Conservation (phyloP, 2,888 invertebrate genomes). For the Tribolium freemani region DNA sequence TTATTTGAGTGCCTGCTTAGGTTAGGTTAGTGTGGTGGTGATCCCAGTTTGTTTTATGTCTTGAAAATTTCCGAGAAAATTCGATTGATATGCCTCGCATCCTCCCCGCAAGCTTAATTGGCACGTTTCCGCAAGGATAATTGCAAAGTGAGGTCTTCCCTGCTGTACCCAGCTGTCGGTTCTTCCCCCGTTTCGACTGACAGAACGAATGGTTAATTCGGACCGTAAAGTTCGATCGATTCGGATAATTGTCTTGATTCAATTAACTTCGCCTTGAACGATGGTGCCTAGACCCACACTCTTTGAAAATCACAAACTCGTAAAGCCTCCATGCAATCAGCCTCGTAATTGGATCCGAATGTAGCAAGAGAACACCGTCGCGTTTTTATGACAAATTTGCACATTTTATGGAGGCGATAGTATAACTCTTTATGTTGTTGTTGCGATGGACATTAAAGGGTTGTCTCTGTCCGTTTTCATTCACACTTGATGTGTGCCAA, state of each 20-base stretch:
- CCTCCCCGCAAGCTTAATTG: background rate
- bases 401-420: slow-evolving; percentile 25
- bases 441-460: slow-evolving; percentile 9
- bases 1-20: slow-evolving; percentile 50
- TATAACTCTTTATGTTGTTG: background rate
- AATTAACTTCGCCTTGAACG: slow-evolving; percentile 44
- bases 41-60: background rate
- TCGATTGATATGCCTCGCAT: background rate
- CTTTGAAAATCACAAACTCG: slow-evolving; percentile 22
- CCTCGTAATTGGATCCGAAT: slow-evolving; percentile 36
- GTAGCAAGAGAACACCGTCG: slow-evolving; percentile 16
- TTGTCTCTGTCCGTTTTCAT: slow-evolving; percentile 4
- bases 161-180: background rate
- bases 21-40: slow-evolving; percentile 57
- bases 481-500: slow-evolving; percentile 3
- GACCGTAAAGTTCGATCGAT: background rate
- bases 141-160: background rate
- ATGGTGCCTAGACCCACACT: slow-evolving; percentile 17
- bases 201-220: background rate
- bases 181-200: background rate
- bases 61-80: background rate
- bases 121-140: slow-evolving; percentile 8
- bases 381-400: slow-evolving; percentile 37
- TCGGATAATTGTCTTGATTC: slow-evolving; percentile 52
- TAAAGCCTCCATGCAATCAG: slow-evolving; percentile 18